Conservation (phyloP, 1,140 invertebrate species). For the Papilio polytes region DNA sequence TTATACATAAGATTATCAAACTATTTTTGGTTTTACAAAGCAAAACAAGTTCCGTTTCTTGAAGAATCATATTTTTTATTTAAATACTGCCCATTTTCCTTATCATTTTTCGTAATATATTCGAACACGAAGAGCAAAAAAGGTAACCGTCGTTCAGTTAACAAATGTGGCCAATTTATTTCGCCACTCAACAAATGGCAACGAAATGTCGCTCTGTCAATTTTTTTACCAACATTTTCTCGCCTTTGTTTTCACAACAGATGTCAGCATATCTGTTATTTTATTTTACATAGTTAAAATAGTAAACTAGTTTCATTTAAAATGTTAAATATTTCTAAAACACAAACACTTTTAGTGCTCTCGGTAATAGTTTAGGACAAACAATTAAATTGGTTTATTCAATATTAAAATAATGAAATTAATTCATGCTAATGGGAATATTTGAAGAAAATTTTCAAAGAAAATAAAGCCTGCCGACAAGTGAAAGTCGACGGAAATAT, state of each 20-base stretch:
- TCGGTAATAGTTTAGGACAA: too few relatives aligned
- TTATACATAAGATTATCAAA: not conserved
- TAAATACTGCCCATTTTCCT: constrained; percentile 16
- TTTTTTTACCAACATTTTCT: constrained; percentile 25
- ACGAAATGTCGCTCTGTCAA: constrained; percentile 28
- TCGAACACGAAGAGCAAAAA: constrained; percentile 33
- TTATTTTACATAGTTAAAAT: not conserved
- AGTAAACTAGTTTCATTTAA: not conserved
- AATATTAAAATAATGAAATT: not conserved
- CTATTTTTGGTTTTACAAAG: not conserved
- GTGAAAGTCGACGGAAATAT: constrained; percentile 2
- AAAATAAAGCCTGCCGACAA: constrained; percentile 19
- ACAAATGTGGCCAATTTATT: constrained; percentile 34
- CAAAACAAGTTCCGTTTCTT: not conserved
- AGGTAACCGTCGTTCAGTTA: constrained; percentile 25
- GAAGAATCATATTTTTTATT: constrained; percentile 4
- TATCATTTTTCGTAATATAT: constrained; percentile 33
- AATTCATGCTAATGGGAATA: not conserved
- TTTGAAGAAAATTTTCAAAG: not conserved
- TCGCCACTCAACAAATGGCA: constrained; percentile 33
- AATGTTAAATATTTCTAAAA: too few relatives aligned
- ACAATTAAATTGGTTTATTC: not conserved
- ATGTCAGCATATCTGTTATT: constrained; percentile 2
- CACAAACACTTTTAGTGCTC: too few relatives aligned
- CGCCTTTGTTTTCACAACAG: constrained; percentile 22